phyloP scores from a whole-genome alignment of 1,140 invertebrate species.

The Anastrepha obliqua region DNA sequence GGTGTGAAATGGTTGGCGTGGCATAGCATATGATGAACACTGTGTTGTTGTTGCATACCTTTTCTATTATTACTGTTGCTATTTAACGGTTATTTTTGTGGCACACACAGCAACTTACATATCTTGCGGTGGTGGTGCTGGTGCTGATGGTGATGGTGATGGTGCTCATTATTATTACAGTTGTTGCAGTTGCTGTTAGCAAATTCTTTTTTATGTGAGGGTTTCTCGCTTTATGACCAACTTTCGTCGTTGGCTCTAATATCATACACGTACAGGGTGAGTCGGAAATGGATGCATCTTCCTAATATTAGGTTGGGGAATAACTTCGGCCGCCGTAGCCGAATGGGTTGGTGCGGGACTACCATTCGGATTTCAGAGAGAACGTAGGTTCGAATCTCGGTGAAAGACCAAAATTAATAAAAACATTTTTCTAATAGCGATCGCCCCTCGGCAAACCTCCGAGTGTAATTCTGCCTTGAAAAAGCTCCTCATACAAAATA shows the following conservation, averaged over 20 bases:
- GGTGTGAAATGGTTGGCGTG: slow-evolving; percentile 4
- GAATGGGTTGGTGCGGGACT: too few species aligned
- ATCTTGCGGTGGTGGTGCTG: neutral
- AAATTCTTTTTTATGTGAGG: neutral
- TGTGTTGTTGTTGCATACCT: neutral
- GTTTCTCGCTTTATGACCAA: slow-evolving; percentile 11
- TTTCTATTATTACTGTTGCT: slow-evolving; percentile 39
- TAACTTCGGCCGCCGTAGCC: too few species aligned
- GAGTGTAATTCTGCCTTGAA: too few species aligned
- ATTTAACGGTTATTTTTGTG: slow-evolving; percentile 47
- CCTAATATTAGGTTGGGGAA: too few species aligned
- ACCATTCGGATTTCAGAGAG: too few species aligned
- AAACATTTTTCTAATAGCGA: too few species aligned
- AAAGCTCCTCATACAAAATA: too few species aligned
- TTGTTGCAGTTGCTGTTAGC: slow-evolving; percentile 31
- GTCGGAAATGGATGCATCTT: too few species aligned
- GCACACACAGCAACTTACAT: neutral
- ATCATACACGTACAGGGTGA: slow-evolving; percentile 5
- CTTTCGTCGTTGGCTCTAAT: neutral
- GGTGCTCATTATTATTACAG: slow-evolving; percentile 5
- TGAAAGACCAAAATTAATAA: too few species aligned
- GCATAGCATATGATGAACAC: neutral
- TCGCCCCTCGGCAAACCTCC: too few species aligned
- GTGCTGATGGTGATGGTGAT: too few species aligned
- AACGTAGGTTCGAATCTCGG: too few species aligned